These are phyloP conservation scores for Gulo gulo DNA, from an alignment of 2,113 vertebrate genomes.

Conservation along the genomic window DNA sequence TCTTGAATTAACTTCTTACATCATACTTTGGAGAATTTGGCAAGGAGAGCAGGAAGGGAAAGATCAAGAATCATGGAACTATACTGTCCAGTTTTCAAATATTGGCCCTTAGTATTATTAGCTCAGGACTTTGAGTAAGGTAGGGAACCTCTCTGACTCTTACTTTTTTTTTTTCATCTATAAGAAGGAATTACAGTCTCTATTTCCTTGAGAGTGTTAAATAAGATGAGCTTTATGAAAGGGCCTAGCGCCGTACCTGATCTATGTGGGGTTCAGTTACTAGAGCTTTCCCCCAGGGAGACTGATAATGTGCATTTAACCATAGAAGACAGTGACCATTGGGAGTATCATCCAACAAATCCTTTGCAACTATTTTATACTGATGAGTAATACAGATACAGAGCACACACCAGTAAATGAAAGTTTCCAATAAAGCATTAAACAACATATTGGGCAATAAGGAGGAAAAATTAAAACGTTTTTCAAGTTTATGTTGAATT, in stretches of 20 bases:
- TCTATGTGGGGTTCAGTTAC: background rate
- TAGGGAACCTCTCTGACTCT: background rate
- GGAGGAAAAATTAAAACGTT: constrained; percentile 55
- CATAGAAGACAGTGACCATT: background rate
- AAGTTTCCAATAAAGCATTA: constrained; percentile 28
- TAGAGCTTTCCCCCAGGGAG: background rate
- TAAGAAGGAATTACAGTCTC: background rate
- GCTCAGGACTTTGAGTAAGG: background rate
- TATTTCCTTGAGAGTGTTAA: background rate
- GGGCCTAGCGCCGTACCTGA: background rate
- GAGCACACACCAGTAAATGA: background rate
- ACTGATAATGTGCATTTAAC: constrained; percentile 33
- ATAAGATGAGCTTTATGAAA: constrained; percentile 6
- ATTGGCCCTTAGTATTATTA: background rate
- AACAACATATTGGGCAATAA: constrained; percentile 10
- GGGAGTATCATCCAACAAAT: background rate
- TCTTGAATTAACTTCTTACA: constrained; percentile 19
- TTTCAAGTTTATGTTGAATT: constrained; percentile 58
- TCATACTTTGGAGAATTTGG: background rate
- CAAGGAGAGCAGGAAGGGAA: background rate
- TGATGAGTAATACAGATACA: constrained; percentile 15
- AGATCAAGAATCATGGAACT: background rate
- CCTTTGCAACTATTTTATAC: background rate
- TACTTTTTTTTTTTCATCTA: background rate
- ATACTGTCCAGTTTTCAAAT: background rate